These are phyloP conservation scores for Enoplosus armatus DNA, from an alignment of 2,797 vertebrate genomes.

Conservation along the genomic window DNA sequence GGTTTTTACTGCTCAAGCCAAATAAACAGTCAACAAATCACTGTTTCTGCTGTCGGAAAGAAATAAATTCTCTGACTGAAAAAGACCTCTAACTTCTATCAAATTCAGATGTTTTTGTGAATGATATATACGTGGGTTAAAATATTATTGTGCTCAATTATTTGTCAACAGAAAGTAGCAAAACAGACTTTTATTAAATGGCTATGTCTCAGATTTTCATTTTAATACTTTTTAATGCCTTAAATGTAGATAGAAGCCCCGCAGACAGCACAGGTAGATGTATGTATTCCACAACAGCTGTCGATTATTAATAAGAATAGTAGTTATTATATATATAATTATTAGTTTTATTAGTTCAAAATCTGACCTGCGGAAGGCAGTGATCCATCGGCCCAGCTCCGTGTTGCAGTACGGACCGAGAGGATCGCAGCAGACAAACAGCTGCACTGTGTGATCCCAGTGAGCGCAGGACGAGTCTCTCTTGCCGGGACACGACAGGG, in stretches of 20 bases:
- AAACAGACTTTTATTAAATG: not conserved
- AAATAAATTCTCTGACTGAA: too few species aligned
- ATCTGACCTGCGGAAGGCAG: constrained; percentile 85
- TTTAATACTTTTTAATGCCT: not conserved
- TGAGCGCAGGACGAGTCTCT: constrained; percentile 83
- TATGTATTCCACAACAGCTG: not conserved
- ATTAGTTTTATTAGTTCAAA: not conserved
- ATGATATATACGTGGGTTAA: not conserved
- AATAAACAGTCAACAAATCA: too few species aligned
- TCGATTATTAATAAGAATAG: not conserved
- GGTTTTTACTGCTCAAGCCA: too few species aligned
- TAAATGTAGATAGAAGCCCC: not conserved
- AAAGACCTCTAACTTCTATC: too few species aligned
- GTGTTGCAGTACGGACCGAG: constrained; percentile 74
- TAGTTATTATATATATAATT: not conserved
- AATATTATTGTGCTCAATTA: too few species aligned
- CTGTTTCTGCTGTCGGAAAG: too few species aligned
- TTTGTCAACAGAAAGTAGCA: not conserved
- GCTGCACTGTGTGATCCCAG: constrained; percentile 89
- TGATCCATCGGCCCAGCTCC: constrained; percentile 89
- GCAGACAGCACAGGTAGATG: not conserved
- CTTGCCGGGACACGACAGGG: constrained; percentile 83
- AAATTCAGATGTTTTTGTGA: too few species aligned
- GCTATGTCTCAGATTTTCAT: not conserved
- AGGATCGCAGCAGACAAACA: constrained; percentile 83